Evolutionary conservation across 2,113 vertebrate species (phyloP).

Genomic region (Vicugna pacos): DNA sequence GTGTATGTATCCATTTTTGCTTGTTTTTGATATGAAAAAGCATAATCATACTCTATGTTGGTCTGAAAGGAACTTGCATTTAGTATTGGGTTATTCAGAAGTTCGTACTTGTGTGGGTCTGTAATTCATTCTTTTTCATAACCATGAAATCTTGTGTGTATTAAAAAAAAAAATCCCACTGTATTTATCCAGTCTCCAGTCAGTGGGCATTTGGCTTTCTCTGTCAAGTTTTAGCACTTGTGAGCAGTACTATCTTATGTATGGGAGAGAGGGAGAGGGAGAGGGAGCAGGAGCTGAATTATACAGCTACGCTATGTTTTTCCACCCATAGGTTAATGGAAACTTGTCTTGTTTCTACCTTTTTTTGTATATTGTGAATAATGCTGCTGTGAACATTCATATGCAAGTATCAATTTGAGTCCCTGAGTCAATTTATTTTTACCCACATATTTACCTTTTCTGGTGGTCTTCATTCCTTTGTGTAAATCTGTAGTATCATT

Average conservation of each 20-base stretch:
- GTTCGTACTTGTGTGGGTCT: neutral
- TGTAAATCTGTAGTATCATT: neutral
- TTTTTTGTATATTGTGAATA: neutral
- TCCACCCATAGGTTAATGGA: neutral
- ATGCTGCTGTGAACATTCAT: neutral
- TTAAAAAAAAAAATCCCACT: neutral
- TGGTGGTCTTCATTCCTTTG: neutral
- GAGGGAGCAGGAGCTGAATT: neutral
- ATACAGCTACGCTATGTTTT: neutral
- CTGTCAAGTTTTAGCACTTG: neutral
- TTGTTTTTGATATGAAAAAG: neutral
- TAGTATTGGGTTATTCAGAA: neutral
- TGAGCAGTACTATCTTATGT: neutral
- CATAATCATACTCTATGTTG: neutral
- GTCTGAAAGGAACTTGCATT: neutral
- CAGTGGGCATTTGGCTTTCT: neutral
- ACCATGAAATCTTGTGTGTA: neutral
- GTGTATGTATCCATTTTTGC: neutral
- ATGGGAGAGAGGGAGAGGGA: neutral
- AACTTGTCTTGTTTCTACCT: neutral
- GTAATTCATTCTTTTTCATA: neutral
- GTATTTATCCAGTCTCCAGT: neutral
- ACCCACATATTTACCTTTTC: neutral
- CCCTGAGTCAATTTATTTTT: neutral
- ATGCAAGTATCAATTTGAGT: neutral